Evolutionary conservation across 1,140 invertebrate genomes (phyloP), one percentile per base, ranked within the genome.

Genomic region (Maniola jurtina): DNA sequence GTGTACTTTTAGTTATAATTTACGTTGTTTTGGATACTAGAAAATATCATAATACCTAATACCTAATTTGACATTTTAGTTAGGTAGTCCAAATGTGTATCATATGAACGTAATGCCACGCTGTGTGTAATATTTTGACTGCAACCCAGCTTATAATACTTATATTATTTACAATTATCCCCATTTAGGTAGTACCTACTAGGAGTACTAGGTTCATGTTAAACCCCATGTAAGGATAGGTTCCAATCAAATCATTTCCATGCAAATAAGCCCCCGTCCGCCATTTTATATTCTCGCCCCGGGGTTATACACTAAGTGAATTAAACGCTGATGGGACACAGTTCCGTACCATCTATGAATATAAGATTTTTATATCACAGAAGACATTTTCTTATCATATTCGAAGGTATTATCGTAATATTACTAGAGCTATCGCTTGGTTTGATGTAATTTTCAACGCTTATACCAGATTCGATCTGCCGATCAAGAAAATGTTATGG

Each of bases 291-390:
- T 16, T 57, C 35, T 38, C 55, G 55, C 36, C 35, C 35, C 8
- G 58, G 38, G 42, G 47, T 33, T n/a, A 60, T 47, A 2, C 42
- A 15, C 42, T 60, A 60, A 60, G 58, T 60, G 58, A 60, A 60
- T 60, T 60, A 60, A 60, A 60, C 13, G 58, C 58, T 60, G 58
- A 60, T 60, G 42, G 40, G 58, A 47, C 58, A 15, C 8, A 13
- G 35, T 40, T 8, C 55, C 5, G 14, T 57, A 38, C 55, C 35
- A 57, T n/a, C 55, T 57, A 57, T 57, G 55, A 57, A 57, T 40
- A 40, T 38, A 57, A 40, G 14, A 57, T 57, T 57, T 38, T 57
- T 57, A 40, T 40, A 40, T 38, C 55, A 38, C 40, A 57, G 55
- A 57, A 57, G 55, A 57, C n/a, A 38, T 57, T 56, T 56, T 40